A percentile compares a stretch with the other conserved stretches of the same genome.
Conservation (phyloP, 2,888 invertebrate species). For the Nomada goodeniana region DNA sequence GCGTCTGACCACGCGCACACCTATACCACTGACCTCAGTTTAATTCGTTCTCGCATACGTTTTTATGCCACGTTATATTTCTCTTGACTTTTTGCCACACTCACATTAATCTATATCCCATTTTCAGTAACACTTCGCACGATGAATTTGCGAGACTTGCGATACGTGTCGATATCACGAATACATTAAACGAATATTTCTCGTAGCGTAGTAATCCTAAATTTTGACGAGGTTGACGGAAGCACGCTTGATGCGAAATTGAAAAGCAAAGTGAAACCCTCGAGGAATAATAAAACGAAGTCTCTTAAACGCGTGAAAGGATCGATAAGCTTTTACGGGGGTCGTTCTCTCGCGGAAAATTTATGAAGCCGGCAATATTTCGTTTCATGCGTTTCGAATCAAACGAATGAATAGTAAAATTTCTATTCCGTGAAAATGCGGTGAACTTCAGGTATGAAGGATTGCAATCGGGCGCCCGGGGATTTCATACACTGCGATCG, state of each 20-base stretch:
- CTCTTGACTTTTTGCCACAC: not conserved
- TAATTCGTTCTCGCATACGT: not conserved
- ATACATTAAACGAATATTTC: not conserved
- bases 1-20: not conserved
- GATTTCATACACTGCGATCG: not conserved
- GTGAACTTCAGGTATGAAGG: not conserved
- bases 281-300: slow-evolving; percentile 2
- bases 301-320: not conserved
- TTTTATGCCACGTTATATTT: not conserved
- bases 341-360: not conserved
- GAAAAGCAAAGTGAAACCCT: slow-evolving; percentile 1
- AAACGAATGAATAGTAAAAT: not conserved
- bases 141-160: not conserved
- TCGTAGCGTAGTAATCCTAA: not conserved
- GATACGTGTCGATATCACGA: not conserved
- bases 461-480: not conserved
- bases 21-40: not conserved
- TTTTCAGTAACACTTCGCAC: not conserved
- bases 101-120: not conserved
- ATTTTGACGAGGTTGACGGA: not conserved
- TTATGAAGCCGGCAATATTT: not conserved
- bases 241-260: not conserved
- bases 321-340: slow-evolving; percentile 3
- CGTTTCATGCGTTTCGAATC: not conserved
- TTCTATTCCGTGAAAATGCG: not conserved